Percentiles rank a stretch among this genome's conserved stretches.
These are phyloP conservation scores for Alouatta palliata DNA, from an alignment of 2,113 vertebrate genomes.

Conservation along the genomic window DNA sequence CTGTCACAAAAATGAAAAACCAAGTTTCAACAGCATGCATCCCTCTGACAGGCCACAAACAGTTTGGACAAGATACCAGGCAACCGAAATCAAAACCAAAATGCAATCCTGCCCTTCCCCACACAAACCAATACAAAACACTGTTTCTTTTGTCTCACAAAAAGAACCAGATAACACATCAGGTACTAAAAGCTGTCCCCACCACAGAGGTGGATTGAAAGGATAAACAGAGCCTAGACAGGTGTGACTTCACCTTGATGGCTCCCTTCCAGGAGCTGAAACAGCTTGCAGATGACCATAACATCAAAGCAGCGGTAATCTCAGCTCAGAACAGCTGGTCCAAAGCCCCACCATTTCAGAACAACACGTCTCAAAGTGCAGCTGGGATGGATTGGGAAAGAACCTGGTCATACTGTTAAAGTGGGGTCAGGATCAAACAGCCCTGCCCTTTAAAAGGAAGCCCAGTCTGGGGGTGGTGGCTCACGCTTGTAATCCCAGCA, in stretches of 20 bases:
- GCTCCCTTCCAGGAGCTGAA: constrained; percentile 71
- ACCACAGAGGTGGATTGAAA: background rate
- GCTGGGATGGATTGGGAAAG: constrained; percentile 32
- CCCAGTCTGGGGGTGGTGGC: background rate
- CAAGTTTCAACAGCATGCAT: background rate
- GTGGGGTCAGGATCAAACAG: constrained; percentile 48
- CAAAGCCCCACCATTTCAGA: constrained; percentile 58
- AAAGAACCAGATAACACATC: constrained; percentile 32
- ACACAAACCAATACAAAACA: background rate
- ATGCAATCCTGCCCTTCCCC: background rate
- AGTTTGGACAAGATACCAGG: background rate
- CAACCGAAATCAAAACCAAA: constrained; percentile 6
- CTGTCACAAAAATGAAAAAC: background rate
- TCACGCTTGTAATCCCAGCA: no score
- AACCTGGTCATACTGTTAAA: background rate
- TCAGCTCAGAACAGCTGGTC: constrained; percentile 76
- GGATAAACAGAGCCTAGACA: constrained; percentile 53
- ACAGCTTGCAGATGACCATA: constrained; percentile 79
- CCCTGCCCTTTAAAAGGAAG: constrained; percentile 39
- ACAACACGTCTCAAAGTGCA: background rate
- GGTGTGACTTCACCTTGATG: constrained; percentile 76
- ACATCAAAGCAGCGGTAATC: constrained; percentile 80
- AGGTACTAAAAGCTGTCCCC: constrained; percentile 24
- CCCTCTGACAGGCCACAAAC: background rate
- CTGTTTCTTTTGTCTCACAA: background rate